Conservation (phyloP, 37 sponge, comb jelly and placozoan genomes). For the Agelas oroides region DNA sequence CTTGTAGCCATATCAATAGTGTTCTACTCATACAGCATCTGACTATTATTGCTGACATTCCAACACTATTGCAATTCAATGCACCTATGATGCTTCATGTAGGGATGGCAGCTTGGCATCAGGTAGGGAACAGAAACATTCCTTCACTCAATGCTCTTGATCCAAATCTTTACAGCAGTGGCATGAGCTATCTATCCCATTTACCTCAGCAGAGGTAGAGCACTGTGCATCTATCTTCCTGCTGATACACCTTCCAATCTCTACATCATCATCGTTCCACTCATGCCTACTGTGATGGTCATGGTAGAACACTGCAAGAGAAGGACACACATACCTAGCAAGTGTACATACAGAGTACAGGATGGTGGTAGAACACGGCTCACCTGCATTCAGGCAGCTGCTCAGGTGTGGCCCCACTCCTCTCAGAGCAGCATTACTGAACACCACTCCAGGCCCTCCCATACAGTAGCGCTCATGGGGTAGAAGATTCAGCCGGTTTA, state of each 20-base stretch:
- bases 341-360: no score
- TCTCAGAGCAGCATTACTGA: constrained; percentile 65
- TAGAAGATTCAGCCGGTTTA: constrained; percentile 57
- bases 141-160: no score
- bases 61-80: no score
- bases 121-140: no score
- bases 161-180: no score
- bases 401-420: constrained; percentile 45
- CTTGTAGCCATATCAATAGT: no score
- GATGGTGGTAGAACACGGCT: neutral
- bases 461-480: constrained; percentile 82
- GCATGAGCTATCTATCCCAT: neutral
- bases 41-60: no score
- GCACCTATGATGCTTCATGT: no score
- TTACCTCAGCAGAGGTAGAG: constrained; percentile 60
- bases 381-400: constrained; percentile 39
- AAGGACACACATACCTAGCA: neutral
- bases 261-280: constrained; percentile 81
- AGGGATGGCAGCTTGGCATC: no score
- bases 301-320: neutral
- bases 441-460: constrained; percentile 80
- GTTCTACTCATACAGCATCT: no score
- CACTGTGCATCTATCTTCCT: constrained; percentile 69
- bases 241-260: constrained; percentile 84
- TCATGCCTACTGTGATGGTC: constrained; percentile 6